Evolutionary conservation across 2,888 invertebrate genomes (phyloP), one percentile per base, ranked within the genome.

Genomic region (Tortricodes alternella): DNA sequence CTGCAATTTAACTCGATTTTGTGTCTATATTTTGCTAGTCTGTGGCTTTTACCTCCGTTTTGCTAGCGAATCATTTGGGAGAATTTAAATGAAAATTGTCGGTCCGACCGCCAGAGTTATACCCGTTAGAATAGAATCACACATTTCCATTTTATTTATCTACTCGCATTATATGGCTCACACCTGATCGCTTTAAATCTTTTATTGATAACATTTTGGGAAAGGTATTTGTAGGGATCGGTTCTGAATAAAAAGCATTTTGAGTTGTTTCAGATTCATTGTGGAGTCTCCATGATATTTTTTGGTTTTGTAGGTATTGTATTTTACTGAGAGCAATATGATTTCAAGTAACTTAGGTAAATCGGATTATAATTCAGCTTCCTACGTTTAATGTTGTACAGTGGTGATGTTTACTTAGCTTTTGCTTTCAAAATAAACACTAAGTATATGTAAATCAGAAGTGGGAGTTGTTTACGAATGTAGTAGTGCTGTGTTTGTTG

Each of bases 31-130:
- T 63, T 65, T 62, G 53, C 61, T 61, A 65, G 55, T 61, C 67
- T 68, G 62, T 67, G 64, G 58, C 61, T 62, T 51, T 64, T 63
- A 56, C 62, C 62, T 64, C 62, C 16, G 50, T 32, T 51, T 21
- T 41, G 41, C 61, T 61, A 70, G 67, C 68, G 71, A 73, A 70
- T 76, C 72, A 74, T 79, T 78, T 73, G 68, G 69, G 67, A 68
- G 66, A 66, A 71, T 76, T 77, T 75, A 76, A 78, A 76, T 73
- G 70, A 73, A 70, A 70, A 73, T 76, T 71, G 73, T 67, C 67
- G 66, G 64, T 71, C 63, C 64, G 63, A 71, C 65, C 58, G 67
- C 62, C 67, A 64, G n/a, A n/a, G 67, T 69, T 70, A 73, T 66
- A 63, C 62, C 64, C 65, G 65, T 67, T 64, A 59, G 53, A 62